phyloP scores from a whole-genome alignment of 2,113 vertebrate genomes.

The Tachysurus vachellii region DNA sequence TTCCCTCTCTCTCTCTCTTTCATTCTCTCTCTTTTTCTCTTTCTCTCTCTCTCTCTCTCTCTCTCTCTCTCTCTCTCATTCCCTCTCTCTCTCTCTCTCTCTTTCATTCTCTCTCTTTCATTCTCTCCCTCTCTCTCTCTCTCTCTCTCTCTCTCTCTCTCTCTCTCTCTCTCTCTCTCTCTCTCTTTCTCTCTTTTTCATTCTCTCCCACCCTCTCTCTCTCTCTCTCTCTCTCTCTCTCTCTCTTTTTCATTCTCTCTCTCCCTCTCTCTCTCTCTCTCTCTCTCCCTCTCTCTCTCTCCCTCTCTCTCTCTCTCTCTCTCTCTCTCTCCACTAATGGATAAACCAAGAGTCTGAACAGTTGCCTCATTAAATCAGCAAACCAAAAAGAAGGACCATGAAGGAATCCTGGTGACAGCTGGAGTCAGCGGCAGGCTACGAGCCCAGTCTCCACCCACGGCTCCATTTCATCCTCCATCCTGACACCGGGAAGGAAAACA shows the following conservation, averaged over 20 bases:
- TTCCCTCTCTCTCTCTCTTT: background rate
- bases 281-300: background rate
- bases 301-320: background rate
- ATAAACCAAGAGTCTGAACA: constrained; percentile 19
- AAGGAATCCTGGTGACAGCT: background rate
- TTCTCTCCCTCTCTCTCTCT: too few relatives aligned
- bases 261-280: background rate
- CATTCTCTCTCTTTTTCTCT: background rate
- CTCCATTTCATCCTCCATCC: constrained; percentile 25
- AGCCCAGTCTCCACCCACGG: constrained; percentile 3
- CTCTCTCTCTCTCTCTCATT: background rate
- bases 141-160: too few relatives aligned
- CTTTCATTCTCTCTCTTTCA: too few relatives aligned
- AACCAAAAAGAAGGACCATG: background rate
- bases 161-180: too few relatives aligned
- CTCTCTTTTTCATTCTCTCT: background rate
- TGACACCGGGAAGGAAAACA: constrained; percentile 15
- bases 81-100: background rate
- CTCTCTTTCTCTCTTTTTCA: too few relatives aligned
- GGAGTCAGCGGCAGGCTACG: background rate
- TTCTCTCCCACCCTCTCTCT: too few relatives aligned
- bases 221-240: too few relatives aligned
- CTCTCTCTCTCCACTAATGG: background rate
- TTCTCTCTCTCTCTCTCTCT: background rate
- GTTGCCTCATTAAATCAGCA: constrained; percentile 17